Evolutionary conservation across 64 coral and sea anemone species (phyloP).

Genomic region (Porites australiensis): DNA sequence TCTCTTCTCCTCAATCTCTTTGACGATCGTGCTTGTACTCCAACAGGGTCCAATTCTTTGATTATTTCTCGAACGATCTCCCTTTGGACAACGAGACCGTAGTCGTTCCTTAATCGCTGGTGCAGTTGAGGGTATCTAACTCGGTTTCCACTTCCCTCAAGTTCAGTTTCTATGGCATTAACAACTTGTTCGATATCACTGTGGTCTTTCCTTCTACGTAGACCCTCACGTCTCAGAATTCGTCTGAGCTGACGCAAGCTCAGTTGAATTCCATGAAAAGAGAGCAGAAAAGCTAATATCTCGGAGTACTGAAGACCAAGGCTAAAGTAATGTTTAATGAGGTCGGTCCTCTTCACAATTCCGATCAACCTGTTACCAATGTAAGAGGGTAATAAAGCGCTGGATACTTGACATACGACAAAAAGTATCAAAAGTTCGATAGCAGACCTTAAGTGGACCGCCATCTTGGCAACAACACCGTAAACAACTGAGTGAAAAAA

Average conservation of each 20-base stretch:
- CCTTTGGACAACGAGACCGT: background rate
- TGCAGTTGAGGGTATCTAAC: background rate
- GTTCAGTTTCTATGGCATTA: conserved; percentile 48
- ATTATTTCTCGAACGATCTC: conserved; percentile 17
- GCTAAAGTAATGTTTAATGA: conserved; percentile 24
- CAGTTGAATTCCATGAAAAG: conserved; percentile 14
- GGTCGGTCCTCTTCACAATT: background rate
- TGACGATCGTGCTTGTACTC: conserved; percentile 1
- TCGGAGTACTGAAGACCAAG: conserved; percentile 8
- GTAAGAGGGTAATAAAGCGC: conserved; percentile 1
- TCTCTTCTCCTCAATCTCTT: background rate
- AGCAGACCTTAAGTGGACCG: background rate
- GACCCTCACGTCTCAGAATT: conserved; percentile 9
- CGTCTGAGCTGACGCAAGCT: conserved; percentile 17
- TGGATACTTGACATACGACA: background rate
- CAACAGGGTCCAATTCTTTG: background rate
- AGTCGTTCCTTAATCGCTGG: conserved; percentile 12
- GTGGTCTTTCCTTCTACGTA: conserved; percentile 58
- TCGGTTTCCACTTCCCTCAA: conserved; percentile 47
- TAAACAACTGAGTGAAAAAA: background rate
- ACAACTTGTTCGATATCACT: conserved; percentile 15
- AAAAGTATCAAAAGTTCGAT: background rate
- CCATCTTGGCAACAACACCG: background rate
- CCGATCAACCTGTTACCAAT: conserved; percentile 13
- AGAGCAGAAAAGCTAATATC: conserved; percentile 27